These are phyloP conservation scores for Gastrophysa polygoni DNA, from an alignment of 2,888 invertebrate species.

Conservation along the genomic window DNA sequence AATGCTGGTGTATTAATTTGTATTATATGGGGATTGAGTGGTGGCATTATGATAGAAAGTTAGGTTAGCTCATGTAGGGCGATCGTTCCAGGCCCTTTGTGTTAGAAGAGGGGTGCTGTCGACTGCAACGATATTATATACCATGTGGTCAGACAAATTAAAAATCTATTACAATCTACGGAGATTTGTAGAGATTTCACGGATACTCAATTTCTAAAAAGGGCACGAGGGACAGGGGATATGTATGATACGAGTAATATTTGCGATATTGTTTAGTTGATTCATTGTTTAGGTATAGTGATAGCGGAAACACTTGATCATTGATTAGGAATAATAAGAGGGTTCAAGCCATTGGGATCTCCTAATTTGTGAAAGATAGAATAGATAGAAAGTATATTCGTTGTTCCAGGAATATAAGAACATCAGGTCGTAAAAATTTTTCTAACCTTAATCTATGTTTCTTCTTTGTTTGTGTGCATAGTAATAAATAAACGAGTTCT, in stretches of 20 bases:
- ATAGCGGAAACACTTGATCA: no score
- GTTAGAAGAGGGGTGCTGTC: conserved; percentile 41
- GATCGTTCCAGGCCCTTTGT: conserved; percentile 40
- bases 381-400: no score
- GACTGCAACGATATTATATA: conserved; percentile 43
- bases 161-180: conserved; percentile 54
- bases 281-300: no score
- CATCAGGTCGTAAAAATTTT: no score
- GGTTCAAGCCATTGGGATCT: no score
- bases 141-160: conserved; percentile 59
- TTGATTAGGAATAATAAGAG: no score
- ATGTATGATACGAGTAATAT: not conserved
- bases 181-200: conserved; percentile 43
- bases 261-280: conserved; percentile 1
- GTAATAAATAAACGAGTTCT: no score
- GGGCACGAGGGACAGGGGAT: conserved; percentile 13
- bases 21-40: conserved; percentile 57
- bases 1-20: conserved; percentile 58
- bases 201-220: conserved; percentile 32
- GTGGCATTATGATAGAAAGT: conserved; percentile 55
- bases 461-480: no score
- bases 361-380: no score
- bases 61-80: conserved; percentile 42
- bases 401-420: no score
- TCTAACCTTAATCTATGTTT: no score